These are phyloP conservation scores for Matsumurasca onukii DNA, from an alignment of 1,140 invertebrate genomes.

Conservation along the genomic window DNA sequence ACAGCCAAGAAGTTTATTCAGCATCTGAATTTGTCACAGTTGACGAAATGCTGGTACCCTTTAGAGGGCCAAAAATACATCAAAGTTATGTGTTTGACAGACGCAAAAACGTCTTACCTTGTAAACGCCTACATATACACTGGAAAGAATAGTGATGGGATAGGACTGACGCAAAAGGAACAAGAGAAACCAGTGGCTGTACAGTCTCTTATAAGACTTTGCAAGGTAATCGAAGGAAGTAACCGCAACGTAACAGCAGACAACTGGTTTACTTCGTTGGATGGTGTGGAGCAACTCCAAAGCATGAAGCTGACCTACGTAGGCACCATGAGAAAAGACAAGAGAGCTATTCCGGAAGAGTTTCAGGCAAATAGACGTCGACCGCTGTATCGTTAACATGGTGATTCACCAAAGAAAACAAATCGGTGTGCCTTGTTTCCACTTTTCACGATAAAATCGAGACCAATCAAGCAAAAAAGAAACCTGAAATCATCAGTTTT, in stretches of 20 bases:
- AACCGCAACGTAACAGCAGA: constrained; percentile 45
- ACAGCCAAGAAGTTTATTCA: constrained; percentile 36
- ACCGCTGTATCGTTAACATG: constrained; percentile 11
- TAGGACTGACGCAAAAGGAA: constrained; percentile 35
- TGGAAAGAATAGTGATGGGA: no score
- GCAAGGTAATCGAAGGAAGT: constrained; percentile 41
- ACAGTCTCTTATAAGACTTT: constrained; percentile 43
- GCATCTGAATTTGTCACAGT: no score
- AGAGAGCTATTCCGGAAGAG: constrained; percentile 46
- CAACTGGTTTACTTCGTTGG: constrained; percentile 48
- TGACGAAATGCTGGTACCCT: no score
- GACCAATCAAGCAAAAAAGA: constrained; percentile 36
- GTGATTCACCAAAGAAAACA: constrained; percentile 42
- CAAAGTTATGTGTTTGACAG: constrained; percentile 26
- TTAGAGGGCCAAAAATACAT: constrained; percentile 48
- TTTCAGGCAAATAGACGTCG: constrained; percentile 34
- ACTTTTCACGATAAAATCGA: constrained; percentile 40
- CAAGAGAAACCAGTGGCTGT: constrained; percentile 38
- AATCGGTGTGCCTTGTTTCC: constrained; percentile 40
- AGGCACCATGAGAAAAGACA: constrained; percentile 41
- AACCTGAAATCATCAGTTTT: constrained; percentile 38
- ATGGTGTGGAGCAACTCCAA: no score
- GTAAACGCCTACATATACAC: no score
- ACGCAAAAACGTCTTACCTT: constrained; percentile 19
- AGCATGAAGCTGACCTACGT: constrained; percentile 34